A percentile compares a stretch with the other conserved stretches of the same genome.
Evolutionary conservation across 2,888 invertebrate species (phyloP).

Genomic region (Cerceris rybyensis): DNA sequence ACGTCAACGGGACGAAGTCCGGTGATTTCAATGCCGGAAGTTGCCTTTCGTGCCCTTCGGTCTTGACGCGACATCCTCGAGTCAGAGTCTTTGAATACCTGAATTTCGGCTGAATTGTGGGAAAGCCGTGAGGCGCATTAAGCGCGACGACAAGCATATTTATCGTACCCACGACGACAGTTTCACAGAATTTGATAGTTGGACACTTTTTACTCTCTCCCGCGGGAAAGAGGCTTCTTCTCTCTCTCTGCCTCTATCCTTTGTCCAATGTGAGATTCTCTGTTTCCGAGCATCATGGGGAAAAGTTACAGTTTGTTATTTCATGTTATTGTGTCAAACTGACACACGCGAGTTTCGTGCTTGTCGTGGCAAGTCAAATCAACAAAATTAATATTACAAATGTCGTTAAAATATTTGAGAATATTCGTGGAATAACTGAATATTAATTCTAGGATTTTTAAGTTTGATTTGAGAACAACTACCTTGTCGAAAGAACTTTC

Average conservation of each 20-base stretch:
- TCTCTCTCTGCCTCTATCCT: neutral
- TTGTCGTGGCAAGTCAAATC: no score
- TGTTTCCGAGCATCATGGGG: neutral
- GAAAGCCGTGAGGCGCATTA: slow-evolving; percentile 59
- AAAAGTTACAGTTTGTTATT: no score
- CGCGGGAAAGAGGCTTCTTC: slow-evolving; percentile 9
- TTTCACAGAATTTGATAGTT: slow-evolving; percentile 62
- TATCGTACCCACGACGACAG: slow-evolving; percentile 59
- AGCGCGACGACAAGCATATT: slow-evolving; percentile 58
- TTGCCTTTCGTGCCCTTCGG: slow-evolving; percentile 51
- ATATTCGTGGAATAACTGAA: no score
- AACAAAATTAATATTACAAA: no score
- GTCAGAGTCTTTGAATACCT: slow-evolving; percentile 56
- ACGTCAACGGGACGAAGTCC: slow-evolving; percentile 57
- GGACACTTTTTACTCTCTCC: slow-evolving; percentile 47
- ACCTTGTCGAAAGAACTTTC: no score
- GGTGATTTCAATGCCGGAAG: slow-evolving; percentile 63
- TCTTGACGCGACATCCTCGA: slow-evolving; percentile 21
- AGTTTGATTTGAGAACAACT: no score
- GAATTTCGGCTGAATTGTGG: slow-evolving; percentile 63
- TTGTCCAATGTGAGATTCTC: neutral
- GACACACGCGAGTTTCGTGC: no score
- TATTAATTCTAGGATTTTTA: no score
- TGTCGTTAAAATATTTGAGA: no score
- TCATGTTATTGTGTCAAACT: no score